phyloP scores from a whole-genome alignment of 2,113 vertebrate species.

The Delphinus delphis region DNA sequence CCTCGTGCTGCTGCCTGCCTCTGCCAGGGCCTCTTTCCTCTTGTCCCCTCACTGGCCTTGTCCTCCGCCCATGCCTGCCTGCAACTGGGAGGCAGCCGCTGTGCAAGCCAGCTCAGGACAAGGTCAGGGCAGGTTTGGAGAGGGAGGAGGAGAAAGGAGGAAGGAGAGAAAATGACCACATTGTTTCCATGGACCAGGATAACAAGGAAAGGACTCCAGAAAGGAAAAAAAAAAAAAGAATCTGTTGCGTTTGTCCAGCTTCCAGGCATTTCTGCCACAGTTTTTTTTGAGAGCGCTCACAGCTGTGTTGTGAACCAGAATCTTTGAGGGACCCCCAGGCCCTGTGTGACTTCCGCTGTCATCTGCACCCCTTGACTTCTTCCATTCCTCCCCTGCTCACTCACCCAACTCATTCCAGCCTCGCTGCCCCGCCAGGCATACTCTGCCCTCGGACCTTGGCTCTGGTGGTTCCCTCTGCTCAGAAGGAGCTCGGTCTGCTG shows the following conservation, averaged over 20 bases:
- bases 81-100: constrained; percentile 29
- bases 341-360: neutral
- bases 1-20: constrained; percentile 63
- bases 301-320: neutral
- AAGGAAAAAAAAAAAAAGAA: neutral
- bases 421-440: neutral
- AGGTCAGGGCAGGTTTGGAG: constrained; percentile 67
- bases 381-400: neutral
- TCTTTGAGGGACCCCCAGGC: neutral
- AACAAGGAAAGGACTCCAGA: neutral
- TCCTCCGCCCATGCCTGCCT: constrained; percentile 43
- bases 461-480: neutral
- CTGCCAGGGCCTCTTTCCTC: constrained; percentile 66
- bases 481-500: accelerated
- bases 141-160: neutral
- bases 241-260: constrained; percentile 54
- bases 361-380: neutral
- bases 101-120: constrained; percentile 65
- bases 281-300: neutral
- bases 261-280: constrained; percentile 23
- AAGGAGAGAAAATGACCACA: neutral
- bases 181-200: neutral
- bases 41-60: constrained; percentile 66
- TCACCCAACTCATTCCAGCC: neutral
- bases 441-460: neutral